A percentile compares a stretch with the other conserved stretches of the same genome.
Conservation (phyloP, 2,888 invertebrate species). For the Lissocephala sabroskyi region DNA sequence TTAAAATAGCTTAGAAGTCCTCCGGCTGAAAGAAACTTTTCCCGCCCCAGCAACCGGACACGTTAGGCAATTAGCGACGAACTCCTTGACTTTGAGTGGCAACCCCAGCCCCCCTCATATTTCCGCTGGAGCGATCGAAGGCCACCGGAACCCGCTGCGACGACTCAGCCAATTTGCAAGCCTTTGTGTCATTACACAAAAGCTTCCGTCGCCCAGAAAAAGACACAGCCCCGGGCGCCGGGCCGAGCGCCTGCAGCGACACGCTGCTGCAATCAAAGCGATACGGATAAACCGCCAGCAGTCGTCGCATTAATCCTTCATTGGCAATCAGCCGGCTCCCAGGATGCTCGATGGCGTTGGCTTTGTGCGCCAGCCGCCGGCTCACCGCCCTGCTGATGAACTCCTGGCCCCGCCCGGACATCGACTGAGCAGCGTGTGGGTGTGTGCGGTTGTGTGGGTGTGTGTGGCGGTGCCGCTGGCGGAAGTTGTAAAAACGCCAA, state of each 20-base stretch:
- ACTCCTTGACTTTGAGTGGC: neutral
- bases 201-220: slow-evolving; percentile 49
- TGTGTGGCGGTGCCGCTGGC: slow-evolving; percentile 17
- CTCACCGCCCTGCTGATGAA: slow-evolving; percentile 31
- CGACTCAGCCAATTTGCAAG: slow-evolving; percentile 62
- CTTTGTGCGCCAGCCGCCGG: neutral
- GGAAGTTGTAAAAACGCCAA: slow-evolving; percentile 64
- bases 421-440: too few relatives aligned
- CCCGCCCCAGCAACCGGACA: too few relatives aligned
- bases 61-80: neutral
- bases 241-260: slow-evolving; percentile 40
- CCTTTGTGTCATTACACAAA: slow-evolving; percentile 70
- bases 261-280: slow-evolving; percentile 51
- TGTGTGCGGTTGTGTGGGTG: neutral
- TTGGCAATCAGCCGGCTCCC: slow-evolving; percentile 48
- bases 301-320: slow-evolving; percentile 52
- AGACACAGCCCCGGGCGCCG: slow-evolving; percentile 1
- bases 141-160: slow-evolving; percentile 41
- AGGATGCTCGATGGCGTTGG: neutral
- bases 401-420: too few relatives aligned
- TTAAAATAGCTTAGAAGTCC: too few relatives aligned
- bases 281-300: slow-evolving; percentile 27
- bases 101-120: neutral
- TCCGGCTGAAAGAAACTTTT: too few relatives aligned
- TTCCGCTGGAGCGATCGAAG: slow-evolving; percentile 9